phyloP scores from a whole-genome alignment of 2,888 invertebrate species.

The Hyles lineata region DNA sequence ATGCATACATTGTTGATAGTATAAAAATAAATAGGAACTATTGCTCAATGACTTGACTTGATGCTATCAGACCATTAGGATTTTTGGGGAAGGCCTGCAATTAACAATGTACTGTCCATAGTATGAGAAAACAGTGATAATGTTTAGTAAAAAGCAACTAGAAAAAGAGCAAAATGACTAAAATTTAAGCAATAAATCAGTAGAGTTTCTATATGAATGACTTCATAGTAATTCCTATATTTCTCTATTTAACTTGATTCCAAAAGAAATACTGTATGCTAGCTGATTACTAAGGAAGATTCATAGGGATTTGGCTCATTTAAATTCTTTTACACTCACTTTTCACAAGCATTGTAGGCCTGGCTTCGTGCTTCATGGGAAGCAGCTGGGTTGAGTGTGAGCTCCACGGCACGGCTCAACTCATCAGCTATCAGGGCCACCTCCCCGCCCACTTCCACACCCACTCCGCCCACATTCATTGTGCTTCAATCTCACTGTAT shows the following conservation, averaged over 20 bases:
- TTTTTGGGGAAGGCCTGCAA: too few relatives aligned
- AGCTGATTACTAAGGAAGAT: too few relatives aligned
- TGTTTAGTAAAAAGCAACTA: too few relatives aligned
- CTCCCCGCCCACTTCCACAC: constrained; percentile 83
- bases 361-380: constrained; percentile 90
- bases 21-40: not conserved
- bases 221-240: too few relatives aligned
- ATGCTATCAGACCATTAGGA: too few relatives aligned
- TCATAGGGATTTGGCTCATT: not conserved
- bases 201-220: too few relatives aligned
- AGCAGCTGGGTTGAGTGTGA: constrained; percentile 92
- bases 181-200: too few relatives aligned
- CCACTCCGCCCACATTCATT: constrained; percentile 73
- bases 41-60: not conserved
- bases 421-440: constrained; percentile 90
- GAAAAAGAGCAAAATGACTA: too few relatives aligned
- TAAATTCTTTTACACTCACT: constrained; percentile 57
- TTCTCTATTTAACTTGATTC: too few relatives aligned
- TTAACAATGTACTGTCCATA: too few relatives aligned
- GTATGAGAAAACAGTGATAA: too few relatives aligned
- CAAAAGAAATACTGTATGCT: too few relatives aligned
- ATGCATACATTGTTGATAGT: not conserved
- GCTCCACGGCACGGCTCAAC: constrained; percentile 91
- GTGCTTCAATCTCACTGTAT: constrained; percentile 50
- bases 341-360: constrained; percentile 93